Conservation (phyloP, 2,797 vertebrate genomes). For the Nyctalus aviator region DNA sequence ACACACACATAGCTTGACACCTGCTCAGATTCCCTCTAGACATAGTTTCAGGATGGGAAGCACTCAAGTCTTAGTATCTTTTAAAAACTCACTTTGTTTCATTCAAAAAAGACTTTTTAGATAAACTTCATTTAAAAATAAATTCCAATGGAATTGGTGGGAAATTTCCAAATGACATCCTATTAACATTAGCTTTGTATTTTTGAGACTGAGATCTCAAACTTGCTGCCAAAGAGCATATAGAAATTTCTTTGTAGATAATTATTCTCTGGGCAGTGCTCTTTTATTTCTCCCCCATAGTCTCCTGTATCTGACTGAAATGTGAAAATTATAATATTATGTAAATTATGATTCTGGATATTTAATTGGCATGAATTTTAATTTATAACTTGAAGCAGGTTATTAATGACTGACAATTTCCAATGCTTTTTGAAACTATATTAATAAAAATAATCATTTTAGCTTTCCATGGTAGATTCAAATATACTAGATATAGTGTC, state of each 20-base stretch:
- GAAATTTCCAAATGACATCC: background rate
- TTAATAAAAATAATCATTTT: conserved; percentile 22
- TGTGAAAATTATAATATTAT: conserved; percentile 26
- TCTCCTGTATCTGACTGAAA: conserved; percentile 23
- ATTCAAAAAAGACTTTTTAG: conserved; percentile 1
- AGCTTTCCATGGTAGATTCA: background rate
- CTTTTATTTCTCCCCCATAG: background rate
- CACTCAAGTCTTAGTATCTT: background rate
- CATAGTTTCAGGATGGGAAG: background rate
- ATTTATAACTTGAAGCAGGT: conserved; percentile 49
- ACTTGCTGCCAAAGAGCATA: background rate
- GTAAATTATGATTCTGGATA: background rate
- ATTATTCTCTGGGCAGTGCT: background rate
- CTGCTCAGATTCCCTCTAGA: background rate
- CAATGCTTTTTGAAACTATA: background rate
- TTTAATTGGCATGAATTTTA: conserved; percentile 61
- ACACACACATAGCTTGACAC: background rate
- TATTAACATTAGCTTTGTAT: background rate
- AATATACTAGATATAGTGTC: background rate
- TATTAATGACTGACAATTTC: conserved; percentile 50
- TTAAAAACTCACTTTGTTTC: conserved; percentile 57
- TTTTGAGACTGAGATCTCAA: conserved; percentile 36
- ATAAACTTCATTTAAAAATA: conserved; percentile 50
- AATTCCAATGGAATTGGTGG: background rate
- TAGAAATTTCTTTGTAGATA: background rate